Conservation (phyloP, 2,888 invertebrate genomes). For the Scaptodrosophila latifasciaeformis region DNA sequence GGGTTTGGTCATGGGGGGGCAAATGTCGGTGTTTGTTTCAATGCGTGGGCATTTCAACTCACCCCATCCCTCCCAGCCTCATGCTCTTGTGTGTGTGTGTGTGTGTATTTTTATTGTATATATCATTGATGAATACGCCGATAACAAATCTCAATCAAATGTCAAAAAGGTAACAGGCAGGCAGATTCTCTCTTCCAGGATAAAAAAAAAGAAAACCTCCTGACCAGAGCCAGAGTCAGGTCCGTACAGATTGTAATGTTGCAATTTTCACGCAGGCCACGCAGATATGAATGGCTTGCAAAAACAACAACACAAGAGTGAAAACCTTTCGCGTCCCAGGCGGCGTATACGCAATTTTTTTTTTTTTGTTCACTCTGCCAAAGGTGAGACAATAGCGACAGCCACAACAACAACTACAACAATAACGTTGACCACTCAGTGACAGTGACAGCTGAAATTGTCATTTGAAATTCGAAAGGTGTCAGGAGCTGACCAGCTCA, state of each 20-base stretch:
- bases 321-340: constrained; percentile 28
- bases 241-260: constrained; percentile 69
- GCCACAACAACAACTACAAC: background rate
- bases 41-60: background rate
- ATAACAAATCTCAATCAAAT: constrained; percentile 76
- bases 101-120: constrained; percentile 66
- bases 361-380: constrained; percentile 16
- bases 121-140: constrained; percentile 73
- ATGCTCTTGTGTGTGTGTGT: constrained; percentile 7
- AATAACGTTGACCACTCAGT: background rate
- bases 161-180: constrained; percentile 75
- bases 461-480: constrained; percentile 58
- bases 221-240: constrained; percentile 29
- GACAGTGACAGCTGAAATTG: constrained; percentile 68
- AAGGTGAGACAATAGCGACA: background rate
- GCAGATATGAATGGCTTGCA: constrained; percentile 13
- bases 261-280: constrained; percentile 69
- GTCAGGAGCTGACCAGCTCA: constrained; percentile 37
- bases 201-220: constrained; percentile 8
- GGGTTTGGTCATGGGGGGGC: background rate
- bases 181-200: background rate
- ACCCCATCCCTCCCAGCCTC: background rate
- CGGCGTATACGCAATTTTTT: constrained; percentile 65
- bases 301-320: too few species aligned
- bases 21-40: constrained; percentile 5